phyloP scores from a whole-genome alignment of 2,797 vertebrate species.

The Cossypha dichroa region DNA sequence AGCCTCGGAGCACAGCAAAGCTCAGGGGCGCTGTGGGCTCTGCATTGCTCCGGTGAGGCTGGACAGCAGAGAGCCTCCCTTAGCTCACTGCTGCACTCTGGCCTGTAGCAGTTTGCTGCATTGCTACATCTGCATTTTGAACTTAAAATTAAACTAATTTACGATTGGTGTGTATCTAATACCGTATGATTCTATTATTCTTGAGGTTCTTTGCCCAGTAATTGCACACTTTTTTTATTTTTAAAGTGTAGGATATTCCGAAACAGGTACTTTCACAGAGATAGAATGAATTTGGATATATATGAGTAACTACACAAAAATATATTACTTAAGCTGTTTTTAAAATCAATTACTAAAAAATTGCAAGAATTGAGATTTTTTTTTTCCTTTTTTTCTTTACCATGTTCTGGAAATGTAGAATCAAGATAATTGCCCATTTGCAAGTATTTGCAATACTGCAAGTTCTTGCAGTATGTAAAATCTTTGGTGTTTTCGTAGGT shows the following conservation, averaged over 20 bases:
- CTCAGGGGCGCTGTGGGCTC: not conserved
- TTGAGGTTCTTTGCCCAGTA: not conserved
- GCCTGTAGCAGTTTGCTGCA: not conserved
- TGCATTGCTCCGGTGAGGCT: fast-evolving
- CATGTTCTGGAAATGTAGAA: not conserved
- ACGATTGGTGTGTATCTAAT: not conserved
- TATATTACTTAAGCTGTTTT: not conserved
- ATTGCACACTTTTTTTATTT: not conserved
- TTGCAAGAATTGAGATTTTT: not conserved
- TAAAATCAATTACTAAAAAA: not conserved
- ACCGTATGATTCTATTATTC: not conserved
- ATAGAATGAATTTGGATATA: not conserved
- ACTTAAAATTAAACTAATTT: not conserved
- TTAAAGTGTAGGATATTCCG: not conserved
- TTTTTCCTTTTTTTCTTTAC: not conserved
- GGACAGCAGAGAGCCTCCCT: not conserved
- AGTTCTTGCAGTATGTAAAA: not conserved
- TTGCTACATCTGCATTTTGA: not conserved
- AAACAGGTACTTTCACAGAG: not conserved
- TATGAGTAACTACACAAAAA: not conserved
- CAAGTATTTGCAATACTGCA: too few relatives aligned
- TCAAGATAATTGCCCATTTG: not conserved
- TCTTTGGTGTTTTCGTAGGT: not conserved
- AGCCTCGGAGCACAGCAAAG: too few relatives aligned
- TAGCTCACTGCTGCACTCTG: not conserved